Base-by-base conservation (phyloP, 2,888 invertebrate species). In the Apodemia mormo region DNA sequence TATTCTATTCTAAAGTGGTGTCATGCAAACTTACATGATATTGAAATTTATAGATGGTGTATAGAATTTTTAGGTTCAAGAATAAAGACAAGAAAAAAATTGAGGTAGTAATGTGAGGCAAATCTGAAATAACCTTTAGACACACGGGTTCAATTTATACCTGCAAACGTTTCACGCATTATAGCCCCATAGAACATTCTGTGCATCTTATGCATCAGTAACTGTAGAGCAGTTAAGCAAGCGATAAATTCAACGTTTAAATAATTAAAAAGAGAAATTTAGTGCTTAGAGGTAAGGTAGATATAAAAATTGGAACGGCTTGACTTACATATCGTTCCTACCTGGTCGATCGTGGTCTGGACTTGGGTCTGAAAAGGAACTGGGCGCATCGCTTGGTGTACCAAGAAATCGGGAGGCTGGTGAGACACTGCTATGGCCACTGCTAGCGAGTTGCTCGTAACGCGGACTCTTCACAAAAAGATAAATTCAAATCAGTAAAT, bases 241-340 rank as follows among this genome's bases (percentile, higher is more conserved):
- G 68, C 68, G 54, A 69, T 69, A 43, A 65, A 65, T 33, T 37
- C 29, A 30, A 66, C 49, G 5, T 33, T 61, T 2, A 61, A 61
- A 61, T 33, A 14, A 33, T 61, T 33, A 33, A 58, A 52, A 61
- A 65, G 68, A 68, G 72, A 68, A 68, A 70, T 52, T 52, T 66
- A 73, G 72, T 74, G 71, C 71, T 75, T 72, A 77, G 77, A 76
- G 80, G 80, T 79, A 79, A 80, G 82, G 80, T 81, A 83, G 80
- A 80, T 80, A 82, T 83, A 80, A 89, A 90, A 81, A 91, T 92
- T 93, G 93, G 93, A 93, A 93, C 92, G 92, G 84, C 81, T 84
- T 80, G 86, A 92, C 93, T 94, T 93, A 93, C 93, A 92, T 90
- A 91, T 94, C 90, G 88, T 86, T 92, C 93, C 91, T 94, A 94